Evolutionary conservation across 2,797 vertebrate genomes (phyloP).

Genomic region (Smutsia gigantea): DNA sequence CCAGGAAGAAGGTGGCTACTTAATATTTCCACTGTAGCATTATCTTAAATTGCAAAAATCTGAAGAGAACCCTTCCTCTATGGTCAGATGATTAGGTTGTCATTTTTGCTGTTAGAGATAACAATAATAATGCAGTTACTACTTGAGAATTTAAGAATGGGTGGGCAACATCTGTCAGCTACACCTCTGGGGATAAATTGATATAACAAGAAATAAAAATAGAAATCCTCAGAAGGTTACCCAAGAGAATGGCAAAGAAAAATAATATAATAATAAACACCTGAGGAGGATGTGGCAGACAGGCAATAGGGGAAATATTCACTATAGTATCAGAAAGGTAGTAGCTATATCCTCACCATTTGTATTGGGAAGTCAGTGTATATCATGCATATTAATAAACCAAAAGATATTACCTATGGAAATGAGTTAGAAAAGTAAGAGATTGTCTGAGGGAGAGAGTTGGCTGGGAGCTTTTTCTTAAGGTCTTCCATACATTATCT

Average conservation of each 20-base stretch:
- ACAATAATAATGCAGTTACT: background rate
- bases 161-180: background rate
- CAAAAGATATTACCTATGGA: background rate
- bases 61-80: background rate
- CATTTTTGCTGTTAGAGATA: background rate
- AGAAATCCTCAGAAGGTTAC: background rate
- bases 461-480: background rate
- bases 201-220: background rate
- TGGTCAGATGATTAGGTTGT: background rate
- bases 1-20: background rate
- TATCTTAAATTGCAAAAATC: background rate
- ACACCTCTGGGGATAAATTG: background rate
- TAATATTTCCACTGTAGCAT: background rate
- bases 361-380: background rate
- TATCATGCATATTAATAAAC: background rate
- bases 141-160: background rate
- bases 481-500: background rate
- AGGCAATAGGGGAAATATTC: background rate
- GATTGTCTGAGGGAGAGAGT: background rate
- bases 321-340: background rate
- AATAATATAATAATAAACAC: background rate
- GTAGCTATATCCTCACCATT: background rate
- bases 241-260: background rate
- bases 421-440: background rate
- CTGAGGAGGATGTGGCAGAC: background rate